phyloP scores from a whole-genome alignment of 2,113 vertebrate genomes.

The Ranitomeya imitator region DNA sequence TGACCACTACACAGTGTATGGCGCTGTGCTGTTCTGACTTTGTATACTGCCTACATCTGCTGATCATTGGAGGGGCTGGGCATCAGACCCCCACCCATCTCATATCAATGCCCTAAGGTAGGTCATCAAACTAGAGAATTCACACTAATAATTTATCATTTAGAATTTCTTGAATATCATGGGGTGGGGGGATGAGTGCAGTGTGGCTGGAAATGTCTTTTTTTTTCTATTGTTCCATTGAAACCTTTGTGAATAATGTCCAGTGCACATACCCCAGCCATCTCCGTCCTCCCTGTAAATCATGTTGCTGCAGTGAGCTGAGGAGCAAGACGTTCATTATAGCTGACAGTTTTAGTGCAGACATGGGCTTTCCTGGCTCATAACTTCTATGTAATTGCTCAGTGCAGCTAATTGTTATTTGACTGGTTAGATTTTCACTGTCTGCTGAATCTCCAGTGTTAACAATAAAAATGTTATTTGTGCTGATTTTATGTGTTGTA shows the following conservation, averaged over 20 bases:
- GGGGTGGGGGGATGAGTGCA: no score
- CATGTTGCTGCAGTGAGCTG: not conserved
- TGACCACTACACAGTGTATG: no score
- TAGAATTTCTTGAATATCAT: no score
- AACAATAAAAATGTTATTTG: not conserved
- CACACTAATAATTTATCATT: no score
- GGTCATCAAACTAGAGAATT: no score
- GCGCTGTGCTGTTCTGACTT: no score
- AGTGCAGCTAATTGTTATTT: slow-evolving; percentile 16
- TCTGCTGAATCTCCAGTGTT: not conserved
- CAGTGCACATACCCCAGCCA: not conserved
- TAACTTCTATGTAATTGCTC: not conserved
- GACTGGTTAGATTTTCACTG: not conserved
- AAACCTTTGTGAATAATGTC: not conserved
- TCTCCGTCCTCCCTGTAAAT: not conserved
- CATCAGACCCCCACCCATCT: no score
- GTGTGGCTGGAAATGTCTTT: not conserved
- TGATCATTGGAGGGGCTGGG: no score
- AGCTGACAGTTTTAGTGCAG: slow-evolving; percentile 26
- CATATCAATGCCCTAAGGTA: no score
- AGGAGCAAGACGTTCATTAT: not conserved
- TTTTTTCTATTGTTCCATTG: not conserved
- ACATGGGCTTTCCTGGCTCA: not conserved
- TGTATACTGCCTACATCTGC: no score
- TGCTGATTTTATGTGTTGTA: not conserved